A percentile compares a stretch with the other conserved stretches of the same genome.
These are phyloP conservation scores for Spinus pinus DNA, from an alignment of 2,797 vertebrate species.

Conservation along the genomic window DNA sequence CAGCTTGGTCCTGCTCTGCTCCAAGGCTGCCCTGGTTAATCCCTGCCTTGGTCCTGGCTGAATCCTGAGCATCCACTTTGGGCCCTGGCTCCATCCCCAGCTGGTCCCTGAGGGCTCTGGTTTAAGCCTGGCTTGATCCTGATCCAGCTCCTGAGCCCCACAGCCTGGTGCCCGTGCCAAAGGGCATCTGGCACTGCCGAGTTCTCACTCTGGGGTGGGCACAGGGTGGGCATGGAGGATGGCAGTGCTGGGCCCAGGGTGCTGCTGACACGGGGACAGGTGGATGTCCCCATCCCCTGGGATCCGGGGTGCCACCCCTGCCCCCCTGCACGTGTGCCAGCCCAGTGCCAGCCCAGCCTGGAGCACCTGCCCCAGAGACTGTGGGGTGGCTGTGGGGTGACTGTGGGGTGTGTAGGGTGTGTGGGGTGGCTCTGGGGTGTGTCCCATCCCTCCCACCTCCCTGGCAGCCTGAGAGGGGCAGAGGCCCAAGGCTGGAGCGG, in stretches of 20 bases:
- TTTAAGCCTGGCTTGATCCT: background rate
- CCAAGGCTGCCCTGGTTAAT: too few relatives aligned
- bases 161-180: fast-evolving
- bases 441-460: background rate
- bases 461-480: fast-evolving
- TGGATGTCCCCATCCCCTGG: background rate
- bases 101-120: fast-evolving
- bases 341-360: too few relatives aligned
- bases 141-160: background rate
- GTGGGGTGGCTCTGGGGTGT: background rate
- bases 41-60: too few relatives aligned
- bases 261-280: fast-evolving
- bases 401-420: too few relatives aligned
- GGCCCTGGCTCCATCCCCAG: background rate
- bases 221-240: fast-evolving
- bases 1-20: too few relatives aligned
- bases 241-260: background rate
- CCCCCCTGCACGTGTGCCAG: fast-evolving
- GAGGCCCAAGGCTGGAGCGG: background rate
- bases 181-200: fast-evolving
- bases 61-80: fast-evolving
- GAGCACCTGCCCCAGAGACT: background rate
- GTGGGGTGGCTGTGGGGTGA: too few relatives aligned
- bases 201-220: background rate
- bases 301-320: fast-evolving